Evolutionary conservation across 2,113 vertebrate species (phyloP).

Genomic region (Albula goreensis): DNA sequence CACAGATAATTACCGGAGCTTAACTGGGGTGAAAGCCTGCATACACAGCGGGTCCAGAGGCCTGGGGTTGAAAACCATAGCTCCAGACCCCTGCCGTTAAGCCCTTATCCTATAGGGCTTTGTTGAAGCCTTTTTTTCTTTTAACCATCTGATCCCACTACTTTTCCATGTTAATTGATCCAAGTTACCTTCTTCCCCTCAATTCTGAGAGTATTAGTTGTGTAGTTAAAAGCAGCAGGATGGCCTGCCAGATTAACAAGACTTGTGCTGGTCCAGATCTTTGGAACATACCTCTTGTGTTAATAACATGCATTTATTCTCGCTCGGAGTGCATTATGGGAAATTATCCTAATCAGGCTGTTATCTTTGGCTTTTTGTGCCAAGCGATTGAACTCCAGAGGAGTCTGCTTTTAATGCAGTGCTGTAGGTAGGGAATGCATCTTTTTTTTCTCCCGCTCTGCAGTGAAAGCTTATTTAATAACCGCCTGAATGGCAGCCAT

Average conservation of each 20-base stretch:
- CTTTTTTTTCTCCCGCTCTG: not conserved
- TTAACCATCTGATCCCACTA: not conserved
- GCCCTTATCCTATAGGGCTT: not conserved
- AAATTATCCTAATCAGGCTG: not conserved
- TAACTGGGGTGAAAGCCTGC: not conserved
- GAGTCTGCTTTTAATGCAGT: conserved; percentile 21
- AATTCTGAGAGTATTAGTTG: not conserved
- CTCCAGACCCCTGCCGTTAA: not conserved
- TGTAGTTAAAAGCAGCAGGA: not conserved
- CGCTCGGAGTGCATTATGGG: not conserved
- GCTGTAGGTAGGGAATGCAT: conserved; percentile 9
- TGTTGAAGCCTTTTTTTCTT: not conserved
- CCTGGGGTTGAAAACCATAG: not conserved
- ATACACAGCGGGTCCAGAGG: not conserved
- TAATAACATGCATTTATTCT: not conserved
- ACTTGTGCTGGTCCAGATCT: not conserved
- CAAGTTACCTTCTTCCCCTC: not conserved
- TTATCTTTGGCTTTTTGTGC: not conserved
- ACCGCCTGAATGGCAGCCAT: conserved; percentile 19
- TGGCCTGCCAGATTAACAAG: not conserved
- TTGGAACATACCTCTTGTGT: not conserved
- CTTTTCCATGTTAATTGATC: not conserved
- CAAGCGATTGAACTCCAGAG: conserved; percentile 3
- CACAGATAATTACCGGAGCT: not conserved
- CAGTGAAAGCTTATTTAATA: conserved; percentile 15